Conservation (phyloP, 2,113 vertebrate genomes). For the Glaucomys volans region DNA sequence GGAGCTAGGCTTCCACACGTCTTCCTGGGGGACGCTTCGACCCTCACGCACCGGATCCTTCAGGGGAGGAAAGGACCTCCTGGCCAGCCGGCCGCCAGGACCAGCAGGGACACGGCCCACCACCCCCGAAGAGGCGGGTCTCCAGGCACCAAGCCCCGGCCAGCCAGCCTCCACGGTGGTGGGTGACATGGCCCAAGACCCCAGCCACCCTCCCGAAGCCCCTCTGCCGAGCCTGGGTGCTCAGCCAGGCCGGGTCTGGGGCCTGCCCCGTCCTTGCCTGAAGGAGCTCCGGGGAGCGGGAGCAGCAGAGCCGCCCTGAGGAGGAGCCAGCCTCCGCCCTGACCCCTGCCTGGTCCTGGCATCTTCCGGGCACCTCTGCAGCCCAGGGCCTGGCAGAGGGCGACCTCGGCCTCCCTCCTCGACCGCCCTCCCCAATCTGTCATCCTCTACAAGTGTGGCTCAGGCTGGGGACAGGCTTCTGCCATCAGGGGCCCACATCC, state of each 20-base stretch:
- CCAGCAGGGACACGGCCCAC: too few relatives aligned
- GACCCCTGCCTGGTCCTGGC: too few relatives aligned
- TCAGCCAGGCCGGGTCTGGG: not conserved
- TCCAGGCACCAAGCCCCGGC: not conserved
- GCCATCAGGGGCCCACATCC: not conserved
- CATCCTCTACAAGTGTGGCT: rapidly evolving
- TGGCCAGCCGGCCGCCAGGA: rapidly evolving
- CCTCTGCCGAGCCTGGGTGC: not conserved
- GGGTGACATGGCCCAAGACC: not conserved
- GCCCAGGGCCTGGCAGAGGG: too few relatives aligned
- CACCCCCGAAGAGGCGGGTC: too few relatives aligned
- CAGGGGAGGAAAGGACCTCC: not conserved
- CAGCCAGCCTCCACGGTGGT: rapidly evolving
- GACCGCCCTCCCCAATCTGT: not conserved
- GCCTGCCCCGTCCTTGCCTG: not conserved
- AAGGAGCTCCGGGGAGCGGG: not conserved
- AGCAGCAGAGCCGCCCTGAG: rapidly evolving
- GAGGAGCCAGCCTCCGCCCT: too few relatives aligned
- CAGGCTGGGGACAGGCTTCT: not conserved
- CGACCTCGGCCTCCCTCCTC: too few relatives aligned
- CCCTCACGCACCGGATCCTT: not conserved
- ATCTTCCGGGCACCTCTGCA: too few relatives aligned
- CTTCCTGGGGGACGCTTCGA: not conserved
- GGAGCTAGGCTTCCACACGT: not conserved
- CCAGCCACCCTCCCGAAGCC: not conserved